phyloP scores from a whole-genome alignment of 2,888 invertebrate species.

The Andricus quercusramuli region DNA sequence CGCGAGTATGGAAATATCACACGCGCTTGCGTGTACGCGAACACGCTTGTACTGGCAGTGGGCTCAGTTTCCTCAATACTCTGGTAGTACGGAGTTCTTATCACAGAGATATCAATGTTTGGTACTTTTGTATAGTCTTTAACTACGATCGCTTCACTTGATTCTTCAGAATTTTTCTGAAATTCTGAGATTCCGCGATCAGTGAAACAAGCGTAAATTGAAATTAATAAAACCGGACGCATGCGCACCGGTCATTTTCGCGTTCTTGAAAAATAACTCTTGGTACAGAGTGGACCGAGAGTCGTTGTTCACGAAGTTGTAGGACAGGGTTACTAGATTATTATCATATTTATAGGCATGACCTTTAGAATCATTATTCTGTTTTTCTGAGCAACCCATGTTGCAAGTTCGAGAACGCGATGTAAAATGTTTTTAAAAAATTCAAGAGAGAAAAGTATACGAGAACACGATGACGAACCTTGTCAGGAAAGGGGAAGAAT shows the following conservation, averaged over 20 bases:
- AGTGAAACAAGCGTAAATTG: slow-evolving; percentile 10
- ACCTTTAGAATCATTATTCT: not conserved
- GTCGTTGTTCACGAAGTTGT: not conserved
- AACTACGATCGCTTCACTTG: slow-evolving; percentile 12
- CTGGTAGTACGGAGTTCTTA: slow-evolving; percentile 72
- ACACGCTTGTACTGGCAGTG: slow-evolving; percentile 72
- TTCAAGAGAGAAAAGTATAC: not conserved
- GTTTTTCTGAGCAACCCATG: not conserved
- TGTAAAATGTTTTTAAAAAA: not conserved
- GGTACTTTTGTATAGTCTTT: slow-evolving; percentile 59
- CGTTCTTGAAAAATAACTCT: not conserved
- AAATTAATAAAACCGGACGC: slow-evolving; percentile 2
- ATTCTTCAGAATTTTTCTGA: not conserved
- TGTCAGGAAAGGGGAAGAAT: not conserved
- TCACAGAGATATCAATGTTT: slow-evolving; percentile 74
- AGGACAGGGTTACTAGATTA: not conserved
- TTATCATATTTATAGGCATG: slow-evolving; percentile 5
- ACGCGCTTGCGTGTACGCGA: slow-evolving; percentile 48
- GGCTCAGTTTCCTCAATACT: slow-evolving; percentile 71
- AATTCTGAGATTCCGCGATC: not conserved
- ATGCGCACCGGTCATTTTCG: not conserved
- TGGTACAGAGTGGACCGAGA: not conserved
- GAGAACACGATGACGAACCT: not conserved
- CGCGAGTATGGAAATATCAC: slow-evolving; percentile 40
- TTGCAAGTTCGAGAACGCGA: not conserved